Evolutionary conservation across 2,113 vertebrate species (phyloP).

Genomic region (Pterophyllum scalare): DNA sequence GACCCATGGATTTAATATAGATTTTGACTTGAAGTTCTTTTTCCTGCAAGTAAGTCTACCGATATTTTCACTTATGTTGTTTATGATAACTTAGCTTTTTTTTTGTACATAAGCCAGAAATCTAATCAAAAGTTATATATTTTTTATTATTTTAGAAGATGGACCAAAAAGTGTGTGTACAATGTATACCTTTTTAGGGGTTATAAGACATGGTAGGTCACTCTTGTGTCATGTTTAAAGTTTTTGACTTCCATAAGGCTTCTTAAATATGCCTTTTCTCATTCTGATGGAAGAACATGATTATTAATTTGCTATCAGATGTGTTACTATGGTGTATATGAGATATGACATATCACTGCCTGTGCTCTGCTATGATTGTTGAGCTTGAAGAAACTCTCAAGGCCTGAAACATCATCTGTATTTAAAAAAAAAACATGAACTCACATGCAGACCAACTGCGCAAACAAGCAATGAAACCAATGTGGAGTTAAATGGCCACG

Average conservation of each 20-base stretch:
- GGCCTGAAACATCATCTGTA: neutral
- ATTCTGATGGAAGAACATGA: neutral
- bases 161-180: neutral
- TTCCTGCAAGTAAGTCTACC: neutral
- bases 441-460: neutral
- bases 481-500: neutral
- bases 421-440: neutral
- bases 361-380: neutral
- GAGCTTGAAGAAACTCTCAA: neutral
- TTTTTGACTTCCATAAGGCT: neutral
- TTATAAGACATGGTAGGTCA: neutral
- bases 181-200: neutral
- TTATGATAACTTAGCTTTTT: neutral
- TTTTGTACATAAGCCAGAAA: neutral
- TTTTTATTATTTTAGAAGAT: neutral
- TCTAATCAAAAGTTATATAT: neutral
- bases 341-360: neutral
- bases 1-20: neutral
- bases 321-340: neutral
- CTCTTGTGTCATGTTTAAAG: neutral
- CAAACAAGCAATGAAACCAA: neutral
- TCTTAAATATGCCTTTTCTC: neutral
- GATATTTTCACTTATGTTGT: neutral
- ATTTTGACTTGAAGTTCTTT: neutral
- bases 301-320: neutral